Conservation (phyloP, 2,888 invertebrate species). For the Chymomyza procnemis region DNA sequence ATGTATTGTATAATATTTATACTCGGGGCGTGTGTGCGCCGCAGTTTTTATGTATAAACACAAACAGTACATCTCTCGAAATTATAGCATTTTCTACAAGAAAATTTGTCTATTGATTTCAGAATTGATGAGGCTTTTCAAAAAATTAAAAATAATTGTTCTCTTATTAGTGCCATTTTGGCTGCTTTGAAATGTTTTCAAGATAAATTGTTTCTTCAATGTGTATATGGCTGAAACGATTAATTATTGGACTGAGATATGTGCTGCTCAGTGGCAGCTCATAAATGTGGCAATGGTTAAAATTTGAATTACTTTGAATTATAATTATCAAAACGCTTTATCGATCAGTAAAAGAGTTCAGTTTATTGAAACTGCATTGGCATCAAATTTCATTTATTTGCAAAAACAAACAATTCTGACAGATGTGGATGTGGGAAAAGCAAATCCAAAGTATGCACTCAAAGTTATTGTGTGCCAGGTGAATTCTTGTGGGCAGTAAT, state of each 20-base stretch:
- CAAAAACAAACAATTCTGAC: too few species aligned
- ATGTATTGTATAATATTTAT: slow-evolving; percentile 35
- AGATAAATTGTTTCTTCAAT: neutral
- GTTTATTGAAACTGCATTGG: too few species aligned
- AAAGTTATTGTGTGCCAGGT: too few species aligned
- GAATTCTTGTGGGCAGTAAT: too few species aligned
- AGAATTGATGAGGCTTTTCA: slow-evolving; percentile 57
- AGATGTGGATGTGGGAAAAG: too few species aligned
- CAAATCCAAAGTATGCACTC: too few species aligned
- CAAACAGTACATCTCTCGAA: slow-evolving; percentile 14
- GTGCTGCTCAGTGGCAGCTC: neutral
- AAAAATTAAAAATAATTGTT: slow-evolving; percentile 43
- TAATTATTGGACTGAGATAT: neutral
- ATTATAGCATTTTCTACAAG: neutral
- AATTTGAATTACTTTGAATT: too few species aligned
- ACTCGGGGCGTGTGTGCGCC: slow-evolving; percentile 29
- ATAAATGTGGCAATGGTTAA: too few species aligned
- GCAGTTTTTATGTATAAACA: slow-evolving; percentile 50
- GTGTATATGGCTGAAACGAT: neutral
- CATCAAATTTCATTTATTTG: too few species aligned
- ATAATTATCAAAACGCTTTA: too few species aligned
- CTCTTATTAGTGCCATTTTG: slow-evolving; percentile 30
- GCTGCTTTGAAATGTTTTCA: neutral
- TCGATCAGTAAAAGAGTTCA: too few species aligned
- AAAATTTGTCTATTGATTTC: slow-evolving; percentile 13